These are phyloP conservation scores for Poecilia gillii DNA, from an alignment of 2,797 vertebrate species.

Conservation along the genomic window DNA sequence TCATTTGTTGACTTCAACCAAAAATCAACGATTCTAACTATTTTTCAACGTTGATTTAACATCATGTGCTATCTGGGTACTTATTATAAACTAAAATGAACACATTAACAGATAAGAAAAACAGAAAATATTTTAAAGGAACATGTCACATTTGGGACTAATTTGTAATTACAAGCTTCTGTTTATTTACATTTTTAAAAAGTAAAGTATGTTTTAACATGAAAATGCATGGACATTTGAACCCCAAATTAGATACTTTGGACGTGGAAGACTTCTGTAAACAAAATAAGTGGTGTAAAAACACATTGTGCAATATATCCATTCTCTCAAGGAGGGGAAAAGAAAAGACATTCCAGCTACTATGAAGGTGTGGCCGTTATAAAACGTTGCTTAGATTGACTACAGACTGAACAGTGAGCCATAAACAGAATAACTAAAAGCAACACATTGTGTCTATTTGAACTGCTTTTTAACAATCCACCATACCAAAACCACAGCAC, in stretches of 20 bases:
- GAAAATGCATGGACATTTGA: not conserved
- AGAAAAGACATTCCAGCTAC: slow-evolving; percentile 23
- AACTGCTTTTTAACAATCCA: not conserved
- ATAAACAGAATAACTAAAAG: not conserved
- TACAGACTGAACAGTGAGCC: slow-evolving; percentile 5
- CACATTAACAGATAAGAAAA: not conserved
- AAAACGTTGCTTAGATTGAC: slow-evolving; percentile 11
- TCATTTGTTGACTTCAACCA: too few relatives aligned
- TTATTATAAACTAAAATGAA: not conserved
- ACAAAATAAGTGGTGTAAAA: slow-evolving; percentile 25
- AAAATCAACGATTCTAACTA: too few relatives aligned
- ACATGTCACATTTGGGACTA: not conserved
- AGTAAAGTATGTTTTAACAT: not conserved
- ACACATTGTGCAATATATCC: slow-evolving; percentile 36
- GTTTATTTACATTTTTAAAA: not conserved
- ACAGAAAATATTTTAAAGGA: not conserved
- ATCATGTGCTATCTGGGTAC: too few relatives aligned
- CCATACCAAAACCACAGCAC: not conserved
- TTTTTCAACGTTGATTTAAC: too few relatives aligned
- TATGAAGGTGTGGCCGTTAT: slow-evolving; percentile 40
- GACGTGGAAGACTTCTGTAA: slow-evolving; percentile 18
- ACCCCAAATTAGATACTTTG: slow-evolving; percentile 12
- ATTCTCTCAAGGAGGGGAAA: slow-evolving; percentile 20
- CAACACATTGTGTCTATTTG: slow-evolving; percentile 2
- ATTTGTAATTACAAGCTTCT: not conserved